Conservation (phyloP, 1,140 invertebrate genomes). For the Bombyx mori region DNA sequence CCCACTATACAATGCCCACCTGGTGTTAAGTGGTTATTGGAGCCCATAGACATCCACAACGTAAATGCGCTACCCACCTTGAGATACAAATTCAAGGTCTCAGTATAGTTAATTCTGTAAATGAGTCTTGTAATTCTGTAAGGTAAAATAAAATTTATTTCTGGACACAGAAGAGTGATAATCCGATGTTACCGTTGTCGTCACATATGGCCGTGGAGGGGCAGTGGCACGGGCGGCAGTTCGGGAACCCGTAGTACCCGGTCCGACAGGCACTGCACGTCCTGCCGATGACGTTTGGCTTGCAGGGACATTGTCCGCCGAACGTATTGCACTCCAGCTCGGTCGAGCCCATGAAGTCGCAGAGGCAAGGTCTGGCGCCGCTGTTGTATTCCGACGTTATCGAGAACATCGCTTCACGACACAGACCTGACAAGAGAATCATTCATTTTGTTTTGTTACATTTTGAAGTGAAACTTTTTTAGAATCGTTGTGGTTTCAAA, state of each 20-base stretch:
- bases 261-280: conserved; percentile 91
- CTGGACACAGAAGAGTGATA: too few species aligned
- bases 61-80: too few species aligned
- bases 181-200: conserved; percentile 55
- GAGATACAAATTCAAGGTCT: too few species aligned
- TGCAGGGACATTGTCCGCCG: conserved; percentile 97
- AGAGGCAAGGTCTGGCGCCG: conserved; percentile 90
- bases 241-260: conserved; percentile 95
- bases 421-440: conserved; percentile 77
- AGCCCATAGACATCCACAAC: too few species aligned
- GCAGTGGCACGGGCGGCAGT: conserved; percentile 91
- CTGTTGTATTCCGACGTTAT: conserved; percentile 95
- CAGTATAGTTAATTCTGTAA: too few species aligned
- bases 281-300: conserved; percentile 91
- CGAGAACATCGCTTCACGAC: conserved; percentile 92
- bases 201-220: conserved; percentile 88
- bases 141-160: too few species aligned
- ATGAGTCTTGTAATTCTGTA: too few species aligned
- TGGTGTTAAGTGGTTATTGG: too few species aligned
- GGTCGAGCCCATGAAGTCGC: conserved; percentile 89
- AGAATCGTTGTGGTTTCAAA: too few species aligned
- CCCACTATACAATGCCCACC: too few species aligned
- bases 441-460: not conserved
- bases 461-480: too few species aligned
- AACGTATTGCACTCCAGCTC: conserved; percentile 92